Evolutionary conservation across 2,888 invertebrate genomes (phyloP).

Genomic region (Capitulum mitella): DNA sequence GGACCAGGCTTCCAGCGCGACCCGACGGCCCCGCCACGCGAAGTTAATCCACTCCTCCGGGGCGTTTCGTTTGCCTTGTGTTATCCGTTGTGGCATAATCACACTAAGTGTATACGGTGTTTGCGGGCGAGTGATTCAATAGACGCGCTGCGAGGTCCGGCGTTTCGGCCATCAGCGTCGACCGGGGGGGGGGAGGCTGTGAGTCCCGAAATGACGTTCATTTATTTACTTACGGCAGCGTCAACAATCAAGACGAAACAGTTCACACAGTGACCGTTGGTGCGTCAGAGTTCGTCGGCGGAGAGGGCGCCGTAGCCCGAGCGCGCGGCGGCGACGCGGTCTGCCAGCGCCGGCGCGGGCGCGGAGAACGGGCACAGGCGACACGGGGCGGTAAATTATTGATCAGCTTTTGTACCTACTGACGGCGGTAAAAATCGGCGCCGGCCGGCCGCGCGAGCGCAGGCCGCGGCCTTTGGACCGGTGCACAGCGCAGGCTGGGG

Average conservation of each 20-base stretch:
- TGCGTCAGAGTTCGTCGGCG: background rate
- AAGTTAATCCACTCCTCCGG: background rate
- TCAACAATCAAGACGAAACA: background rate
- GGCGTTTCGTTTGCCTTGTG: background rate
- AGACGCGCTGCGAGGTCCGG: background rate
- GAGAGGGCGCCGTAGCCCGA: background rate
- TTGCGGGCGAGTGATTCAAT: background rate
- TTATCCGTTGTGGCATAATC: background rate
- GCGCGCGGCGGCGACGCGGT: background rate
- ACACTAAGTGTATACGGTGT: background rate
- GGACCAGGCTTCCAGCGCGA: background rate
- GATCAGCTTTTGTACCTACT: slow-evolving; percentile 2
- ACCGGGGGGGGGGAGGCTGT: too few relatives aligned
- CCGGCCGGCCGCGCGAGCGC: background rate
- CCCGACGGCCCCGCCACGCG: background rate
- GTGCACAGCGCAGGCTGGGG: background rate
- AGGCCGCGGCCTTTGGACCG: background rate
- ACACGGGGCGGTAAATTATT: background rate
- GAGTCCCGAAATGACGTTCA: background rate
- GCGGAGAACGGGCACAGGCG: too few relatives aligned
- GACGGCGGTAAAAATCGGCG: background rate
- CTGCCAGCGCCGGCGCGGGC: background rate
- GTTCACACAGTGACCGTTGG: background rate
- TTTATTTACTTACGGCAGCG: background rate
- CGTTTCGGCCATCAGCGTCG: too few relatives aligned